Base-by-base conservation (phyloP, 1,140 invertebrate species). In the Plodia interpunctella region DNA sequence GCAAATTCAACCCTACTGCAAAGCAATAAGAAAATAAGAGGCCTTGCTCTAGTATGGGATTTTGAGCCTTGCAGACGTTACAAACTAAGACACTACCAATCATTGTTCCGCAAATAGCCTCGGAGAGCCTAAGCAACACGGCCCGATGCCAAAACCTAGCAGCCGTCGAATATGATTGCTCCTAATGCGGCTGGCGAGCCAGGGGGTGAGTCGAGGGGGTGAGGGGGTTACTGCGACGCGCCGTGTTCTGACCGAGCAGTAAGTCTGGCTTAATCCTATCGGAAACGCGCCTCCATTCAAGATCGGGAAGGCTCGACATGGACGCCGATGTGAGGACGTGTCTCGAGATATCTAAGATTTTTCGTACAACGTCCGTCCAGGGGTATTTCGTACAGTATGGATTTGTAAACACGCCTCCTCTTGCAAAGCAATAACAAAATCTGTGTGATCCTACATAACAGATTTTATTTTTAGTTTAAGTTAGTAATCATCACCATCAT, bases 221-320 rank as follows among this genome's bases (percentile, higher is more conserved):
- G 66, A 25, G 66, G 65, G 61, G 61, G 75, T 60, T 63, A 72
- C 63, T 82, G 78, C 79, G 80, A 83, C 78, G 80, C 78, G 72
- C 75, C 81, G 81, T 80, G 78, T 83, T 66, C 85, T 86, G 85
- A 86, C 83, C 85, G 83, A 86, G 82, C 85, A 87, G 86, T 87
- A 88, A 88, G 86, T 88, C 85, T 88, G 76, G 80, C 83, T 84
- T 88, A 88, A 88, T 88, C 83, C 86, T 88, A 88, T 88, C 82
- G 83, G 82, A 87, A 87, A 87, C 80, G 85, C 81, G 71, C 79
- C 82, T 74, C 86, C 80, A 85, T 85, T 85, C 78, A 87, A 87
- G 84, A 87, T 87, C 77, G 80, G 74, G 66, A 63, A 70, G 72
- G 65, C 64, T 70, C 25, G 49, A 63, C 57, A 28, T 49, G 52